These are phyloP conservation scores for Synchiropus splendidus DNA, from an alignment of 2,113 vertebrate genomes.

Conservation along the genomic window DNA sequence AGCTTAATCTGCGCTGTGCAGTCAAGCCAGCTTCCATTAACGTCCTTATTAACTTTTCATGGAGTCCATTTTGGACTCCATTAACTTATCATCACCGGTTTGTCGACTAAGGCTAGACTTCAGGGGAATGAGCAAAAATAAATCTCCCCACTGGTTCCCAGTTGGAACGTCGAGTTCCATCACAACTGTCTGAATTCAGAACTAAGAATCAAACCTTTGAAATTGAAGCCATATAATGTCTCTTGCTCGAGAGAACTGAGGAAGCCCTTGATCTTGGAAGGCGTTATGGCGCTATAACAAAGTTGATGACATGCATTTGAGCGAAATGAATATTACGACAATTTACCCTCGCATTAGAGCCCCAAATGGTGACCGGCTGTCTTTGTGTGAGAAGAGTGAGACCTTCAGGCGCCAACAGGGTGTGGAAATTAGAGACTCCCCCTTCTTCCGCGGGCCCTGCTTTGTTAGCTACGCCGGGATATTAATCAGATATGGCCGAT, in stretches of 20 bases:
- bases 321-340: too few relatives aligned
- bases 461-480: conserved; percentile 30
- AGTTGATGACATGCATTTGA: too few relatives aligned
- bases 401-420: conserved; percentile 33
- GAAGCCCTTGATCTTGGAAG: too few relatives aligned
- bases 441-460: not conserved
- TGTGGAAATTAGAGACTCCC: conserved; percentile 37
- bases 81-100: conserved; percentile 48
- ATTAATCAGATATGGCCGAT: conserved; percentile 52
- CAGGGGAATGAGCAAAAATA: conserved; percentile 14
- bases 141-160: conserved; percentile 4
- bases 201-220: too few relatives aligned
- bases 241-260: too few relatives aligned
- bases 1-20: not conserved
- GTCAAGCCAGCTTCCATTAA: conserved; percentile 50
- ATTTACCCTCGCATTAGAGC: conserved; percentile 28
- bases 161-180: not conserved
- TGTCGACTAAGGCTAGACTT: conserved; percentile 16
- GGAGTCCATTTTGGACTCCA: conserved; percentile 50
- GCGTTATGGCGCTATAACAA: too few relatives aligned
- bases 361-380: conserved; percentile 19
- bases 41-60: conserved; percentile 60
- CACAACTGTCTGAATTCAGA: too few relatives aligned
- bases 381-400: conserved; percentile 24
- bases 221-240: too few relatives aligned